Evolutionary conservation across 2,113 vertebrate species (phyloP).

Genomic region (Tursiops truncatus): DNA sequence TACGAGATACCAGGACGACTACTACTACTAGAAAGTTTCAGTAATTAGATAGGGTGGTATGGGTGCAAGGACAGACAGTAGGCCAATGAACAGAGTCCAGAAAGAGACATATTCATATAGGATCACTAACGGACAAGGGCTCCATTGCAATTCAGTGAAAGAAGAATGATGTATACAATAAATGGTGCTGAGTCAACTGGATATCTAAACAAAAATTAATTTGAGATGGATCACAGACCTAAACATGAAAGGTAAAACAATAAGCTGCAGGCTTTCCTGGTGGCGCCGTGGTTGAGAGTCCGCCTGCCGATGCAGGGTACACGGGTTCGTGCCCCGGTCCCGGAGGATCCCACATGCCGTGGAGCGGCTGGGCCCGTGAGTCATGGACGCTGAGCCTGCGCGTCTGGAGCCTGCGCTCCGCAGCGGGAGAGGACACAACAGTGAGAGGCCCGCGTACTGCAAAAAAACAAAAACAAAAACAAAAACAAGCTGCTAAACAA

Average conservation of each 20-base stretch:
- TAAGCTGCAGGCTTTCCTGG: background rate
- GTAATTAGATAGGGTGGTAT: background rate
- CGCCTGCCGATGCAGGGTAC: too few relatives aligned
- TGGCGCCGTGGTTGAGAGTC: too few relatives aligned
- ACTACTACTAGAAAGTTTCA: background rate
- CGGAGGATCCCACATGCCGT: rapidly evolving
- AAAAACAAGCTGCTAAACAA: constrained; percentile 3
- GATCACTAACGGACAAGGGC: background rate
- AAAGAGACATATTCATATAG: background rate
- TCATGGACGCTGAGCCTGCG: too few relatives aligned
- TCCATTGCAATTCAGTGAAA: background rate
- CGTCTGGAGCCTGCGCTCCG: too few relatives aligned
- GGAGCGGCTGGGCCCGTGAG: too few relatives aligned
- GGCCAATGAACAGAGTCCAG: background rate
- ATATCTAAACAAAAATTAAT: constrained; percentile 27
- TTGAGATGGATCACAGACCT: background rate
- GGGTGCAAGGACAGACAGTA: background rate
- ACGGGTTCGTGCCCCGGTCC: too few relatives aligned
- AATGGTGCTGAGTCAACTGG: background rate
- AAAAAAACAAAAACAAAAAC: too few relatives aligned
- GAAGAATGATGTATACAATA: background rate
- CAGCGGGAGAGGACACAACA: too few relatives aligned
- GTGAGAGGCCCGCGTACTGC: too few relatives aligned
- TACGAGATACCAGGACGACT: background rate
- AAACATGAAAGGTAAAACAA: constrained; percentile 12